phyloP scores from a whole-genome alignment of 2,888 invertebrate species.

The Heliconius hortense region DNA sequence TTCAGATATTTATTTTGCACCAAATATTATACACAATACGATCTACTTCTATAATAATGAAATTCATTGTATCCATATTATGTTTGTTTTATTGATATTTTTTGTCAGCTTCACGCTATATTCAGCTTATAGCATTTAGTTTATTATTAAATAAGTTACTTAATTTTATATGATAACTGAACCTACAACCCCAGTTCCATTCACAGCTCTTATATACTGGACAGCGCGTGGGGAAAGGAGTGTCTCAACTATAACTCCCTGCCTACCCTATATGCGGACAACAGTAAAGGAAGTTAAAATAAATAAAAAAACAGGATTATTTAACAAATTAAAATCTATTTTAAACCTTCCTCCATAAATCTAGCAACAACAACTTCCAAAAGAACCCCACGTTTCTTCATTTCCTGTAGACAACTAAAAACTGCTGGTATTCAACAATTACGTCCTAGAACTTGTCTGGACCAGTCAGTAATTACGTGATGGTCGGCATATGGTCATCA shows the following conservation, averaged over 20 bases:
- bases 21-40: not conserved
- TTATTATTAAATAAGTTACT: too few relatives aligned
- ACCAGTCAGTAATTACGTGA: slow-evolving; percentile 21
- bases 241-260: too few relatives aligned
- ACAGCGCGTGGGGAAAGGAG: too few relatives aligned
- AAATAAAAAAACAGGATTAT: not conserved
- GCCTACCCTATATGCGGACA: not conserved
- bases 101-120: too few relatives aligned
- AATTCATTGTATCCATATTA: too few relatives aligned
- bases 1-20: not conserved
- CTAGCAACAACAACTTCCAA: slow-evolving; percentile 7
- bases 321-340: not conserved
- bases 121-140: too few relatives aligned
- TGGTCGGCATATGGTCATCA: slow-evolving; percentile 37
- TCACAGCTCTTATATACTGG: too few relatives aligned
- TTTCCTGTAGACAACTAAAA: slow-evolving; percentile 13
- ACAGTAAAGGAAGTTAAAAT: not conserved
- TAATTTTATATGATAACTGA: too few relatives aligned
- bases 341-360: slow-evolving; percentile 9
- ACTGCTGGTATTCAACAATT: slow-evolving; percentile 16
- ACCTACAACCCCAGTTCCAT: too few relatives aligned
- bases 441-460: slow-evolving; percentile 14
- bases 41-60: too few relatives aligned
- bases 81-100: too few relatives aligned
- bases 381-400: slow-evolving; percentile 1